phyloP scores from a whole-genome alignment of 1,140 invertebrate species.

The Drosophila equinoxialis region DNA sequence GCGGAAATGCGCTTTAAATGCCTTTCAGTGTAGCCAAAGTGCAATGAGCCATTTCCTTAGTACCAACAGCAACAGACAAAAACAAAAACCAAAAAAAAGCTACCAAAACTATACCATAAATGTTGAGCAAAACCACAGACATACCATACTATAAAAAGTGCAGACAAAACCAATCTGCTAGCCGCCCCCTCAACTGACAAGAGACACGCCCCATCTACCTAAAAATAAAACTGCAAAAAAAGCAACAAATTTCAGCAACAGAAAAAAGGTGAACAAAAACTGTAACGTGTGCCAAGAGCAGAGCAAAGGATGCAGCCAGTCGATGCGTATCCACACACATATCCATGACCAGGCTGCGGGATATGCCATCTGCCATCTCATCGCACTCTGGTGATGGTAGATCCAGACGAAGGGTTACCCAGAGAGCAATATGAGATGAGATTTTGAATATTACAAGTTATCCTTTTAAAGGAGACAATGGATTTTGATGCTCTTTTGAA shows the following conservation, averaged over 20 bases:
- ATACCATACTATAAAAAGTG: slow-evolving; percentile 49
- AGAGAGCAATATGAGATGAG: slow-evolving; percentile 5
- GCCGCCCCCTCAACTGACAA: slow-evolving; percentile 71
- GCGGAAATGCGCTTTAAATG: slow-evolving; percentile 78
- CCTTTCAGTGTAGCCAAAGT: slow-evolving; percentile 78
- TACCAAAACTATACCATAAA: slow-evolving; percentile 60
- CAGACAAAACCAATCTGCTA: slow-evolving; percentile 76
- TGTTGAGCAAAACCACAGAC: slow-evolving; percentile 79
- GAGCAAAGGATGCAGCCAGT: slow-evolving; percentile 39
- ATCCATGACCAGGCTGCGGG: slow-evolving; percentile 36
- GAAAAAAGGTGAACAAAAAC: slow-evolving; percentile 65
- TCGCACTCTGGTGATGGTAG: not conserved
- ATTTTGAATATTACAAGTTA: not conserved
- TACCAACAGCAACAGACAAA: slow-evolving; percentile 1
- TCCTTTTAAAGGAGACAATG: slow-evolving; percentile 3
- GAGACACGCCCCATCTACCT: slow-evolving; percentile 43
- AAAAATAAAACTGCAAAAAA: not conserved
- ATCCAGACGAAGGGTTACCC: slow-evolving; percentile 9
- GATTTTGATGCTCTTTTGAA: not conserved
- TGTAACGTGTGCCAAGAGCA: slow-evolving; percentile 64
- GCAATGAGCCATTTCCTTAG: slow-evolving; percentile 76
- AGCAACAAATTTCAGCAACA: slow-evolving; percentile 44
- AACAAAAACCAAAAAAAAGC: slow-evolving; percentile 20
- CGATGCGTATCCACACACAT: slow-evolving; percentile 56
- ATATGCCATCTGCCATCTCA: slow-evolving; percentile 58